These are phyloP conservation scores for Prionailurus viverrinus DNA, from an alignment of 2,113 vertebrate species.

Conservation along the genomic window DNA sequence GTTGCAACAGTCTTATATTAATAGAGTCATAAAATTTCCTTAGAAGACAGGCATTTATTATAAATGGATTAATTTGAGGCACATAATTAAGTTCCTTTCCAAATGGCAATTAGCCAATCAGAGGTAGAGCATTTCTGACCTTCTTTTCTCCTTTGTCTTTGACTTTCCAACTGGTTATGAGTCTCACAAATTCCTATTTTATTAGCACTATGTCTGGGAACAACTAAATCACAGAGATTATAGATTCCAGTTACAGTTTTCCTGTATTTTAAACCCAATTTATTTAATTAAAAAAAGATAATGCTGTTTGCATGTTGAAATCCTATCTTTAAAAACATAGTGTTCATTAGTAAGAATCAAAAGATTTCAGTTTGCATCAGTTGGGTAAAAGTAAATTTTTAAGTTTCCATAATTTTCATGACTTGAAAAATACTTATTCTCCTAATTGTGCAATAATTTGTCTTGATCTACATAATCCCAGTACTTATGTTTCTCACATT, in stretches of 20 bases:
- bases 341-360: neutral
- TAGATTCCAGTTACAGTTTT: neutral
- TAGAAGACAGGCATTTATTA: constrained; percentile 65
- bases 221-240: neutral
- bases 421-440: neutral
- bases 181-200: neutral
- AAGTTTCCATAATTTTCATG: neutral
- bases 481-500: neutral
- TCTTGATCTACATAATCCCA: neutral
- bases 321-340: neutral
- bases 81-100: constrained; percentile 64
- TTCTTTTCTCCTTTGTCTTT: constrained; percentile 63
- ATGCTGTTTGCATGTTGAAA: constrained; percentile 32
- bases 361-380: neutral
- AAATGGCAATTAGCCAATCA: constrained; percentile 58
- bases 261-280: constrained; percentile 9
- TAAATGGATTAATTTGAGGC: constrained; percentile 70
- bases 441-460: neutral
- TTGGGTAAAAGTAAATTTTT: neutral
- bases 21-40: constrained; percentile 74
- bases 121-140: constrained; percentile 26
- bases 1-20: constrained; percentile 50
- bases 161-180: neutral
- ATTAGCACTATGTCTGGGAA: neutral
- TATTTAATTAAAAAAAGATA: neutral